Percentiles rank a stretch among this genome's conserved stretches.
phyloP scores from a whole-genome alignment of 2,113 vertebrate genomes.

The Rana temporaria region DNA sequence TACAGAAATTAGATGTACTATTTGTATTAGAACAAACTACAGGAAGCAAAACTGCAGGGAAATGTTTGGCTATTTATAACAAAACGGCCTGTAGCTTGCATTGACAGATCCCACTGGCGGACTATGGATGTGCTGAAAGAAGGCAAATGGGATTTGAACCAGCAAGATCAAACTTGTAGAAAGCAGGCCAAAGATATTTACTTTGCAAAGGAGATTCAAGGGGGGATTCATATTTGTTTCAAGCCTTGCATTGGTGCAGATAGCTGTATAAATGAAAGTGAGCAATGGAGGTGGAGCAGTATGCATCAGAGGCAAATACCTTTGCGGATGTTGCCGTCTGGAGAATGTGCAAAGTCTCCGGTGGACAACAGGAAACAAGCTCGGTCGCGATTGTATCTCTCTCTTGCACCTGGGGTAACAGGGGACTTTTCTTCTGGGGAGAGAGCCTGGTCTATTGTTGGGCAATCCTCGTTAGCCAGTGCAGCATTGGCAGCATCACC shows the following conservation, averaged over 20 bases:
- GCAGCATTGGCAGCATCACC: conserved; percentile 89
- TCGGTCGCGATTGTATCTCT: conserved; percentile 86
- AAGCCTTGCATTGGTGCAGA: conserved; percentile 36
- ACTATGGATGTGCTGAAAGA: conserved; percentile 3
- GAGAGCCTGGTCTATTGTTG: conserved; percentile 91
- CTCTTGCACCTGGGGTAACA: conserved; percentile 77
- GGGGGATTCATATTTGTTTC: conserved; percentile 19
- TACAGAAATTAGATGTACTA: conserved; percentile 20
- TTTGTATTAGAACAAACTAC: conserved; percentile 23
- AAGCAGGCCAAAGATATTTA: conserved; percentile 22
- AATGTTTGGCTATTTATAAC: conserved; percentile 10
- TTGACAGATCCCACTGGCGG: conserved; percentile 30
- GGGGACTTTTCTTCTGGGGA: conserved; percentile 89
- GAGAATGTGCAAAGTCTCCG: conserved; percentile 84
- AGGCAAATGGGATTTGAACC: conserved; percentile 10
- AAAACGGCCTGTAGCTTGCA: conserved; percentile 21
- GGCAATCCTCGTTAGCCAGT: conserved; percentile 90
- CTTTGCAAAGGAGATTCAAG: conserved; percentile 32
- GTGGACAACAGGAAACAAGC: conserved; percentile 93
- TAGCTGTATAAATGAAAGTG: conserved; percentile 50
- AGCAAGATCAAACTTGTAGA: conserved; percentile 29
- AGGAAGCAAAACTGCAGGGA: conserved; percentile 34
- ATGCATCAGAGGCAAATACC: conserved; percentile 70
- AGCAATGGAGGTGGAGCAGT: conserved; percentile 46
- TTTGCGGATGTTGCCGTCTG: conserved; percentile 92